Evolutionary conservation across 2,113 vertebrate species (phyloP), one percentile per base, ranked within the genome.

Genomic region (Oryzias curvinotus): DNA sequence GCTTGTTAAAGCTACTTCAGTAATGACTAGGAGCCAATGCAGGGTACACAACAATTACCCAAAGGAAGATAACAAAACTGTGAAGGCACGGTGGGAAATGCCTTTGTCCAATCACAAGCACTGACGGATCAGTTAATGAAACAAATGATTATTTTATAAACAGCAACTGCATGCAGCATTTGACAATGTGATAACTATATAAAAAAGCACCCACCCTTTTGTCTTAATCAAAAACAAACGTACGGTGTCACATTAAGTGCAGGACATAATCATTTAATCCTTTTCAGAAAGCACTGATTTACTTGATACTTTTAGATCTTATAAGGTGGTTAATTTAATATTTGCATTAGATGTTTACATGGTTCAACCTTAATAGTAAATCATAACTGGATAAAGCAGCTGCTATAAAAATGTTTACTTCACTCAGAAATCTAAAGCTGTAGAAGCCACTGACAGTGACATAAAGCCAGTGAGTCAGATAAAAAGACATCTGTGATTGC

Each of bases 361-460:
- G 78, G 75, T 75, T 77, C 74, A 54, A 63, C 49, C 21, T 23
- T 23, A 56, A 75, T 45, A 70, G 41, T 26, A 73, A 23, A 73
- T 79, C 81, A 85, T 71, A 75, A 65, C 62, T 25, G 57, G 73
- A 71, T 83, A 65, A 56, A 60, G 76, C 85, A 85, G 82, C 78
- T 85, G 85, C 65, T 87, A 77, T 74, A 74, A 60, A 65, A 75
- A 80, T 87, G 71, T 64, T 23, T 73, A 64, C 81, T 67, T 69
- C 55, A 52, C 75, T 76, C 76, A 81, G 67, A 65, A 73, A 61
- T 70, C 68, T 66, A 71, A 82, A 86, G 52, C 53, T 56, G 60
- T 58, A 62, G 0, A 30, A 36, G 7, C 1, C 36, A 36, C 1
- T 36, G 8, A 36, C 36, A 28, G 26, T 7, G 6, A 28, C 26